Evolutionary conservation across 2,113 vertebrate genomes (phyloP).

Genomic region (Ophiodon elongatus): DNA sequence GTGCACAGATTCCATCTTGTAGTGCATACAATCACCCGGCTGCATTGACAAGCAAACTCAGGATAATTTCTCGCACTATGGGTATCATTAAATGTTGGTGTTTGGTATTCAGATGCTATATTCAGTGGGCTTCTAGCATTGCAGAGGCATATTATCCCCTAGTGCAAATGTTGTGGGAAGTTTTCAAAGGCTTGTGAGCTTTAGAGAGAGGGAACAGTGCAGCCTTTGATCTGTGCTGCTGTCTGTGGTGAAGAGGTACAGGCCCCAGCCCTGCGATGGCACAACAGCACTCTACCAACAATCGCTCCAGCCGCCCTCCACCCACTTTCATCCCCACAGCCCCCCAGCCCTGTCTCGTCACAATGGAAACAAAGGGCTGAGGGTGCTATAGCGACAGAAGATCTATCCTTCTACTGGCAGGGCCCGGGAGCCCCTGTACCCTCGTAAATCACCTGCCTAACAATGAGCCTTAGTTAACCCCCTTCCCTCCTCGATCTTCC

Average conservation of each 20-base stretch:
- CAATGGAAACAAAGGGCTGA: slow-evolving; percentile 78
- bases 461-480: slow-evolving; percentile 78
- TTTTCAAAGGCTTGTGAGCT: slow-evolving; percentile 78
- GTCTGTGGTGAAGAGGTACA: slow-evolving; percentile 74
- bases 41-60: slow-evolving; percentile 45
- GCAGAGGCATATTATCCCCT: slow-evolving; percentile 49
- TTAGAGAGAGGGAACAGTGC: slow-evolving; percentile 71
- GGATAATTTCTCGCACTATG: slow-evolving; percentile 42
- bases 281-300: slow-evolving; percentile 62
- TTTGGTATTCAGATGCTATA: slow-evolving; percentile 60
- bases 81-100: slow-evolving; percentile 50
- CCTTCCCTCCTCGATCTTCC: slow-evolving; percentile 44
- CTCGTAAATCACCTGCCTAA: slow-evolving; percentile 85
- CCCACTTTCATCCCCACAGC: slow-evolving; percentile 60
- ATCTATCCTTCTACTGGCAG: slow-evolving; percentile 70
- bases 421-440: slow-evolving; percentile 64
- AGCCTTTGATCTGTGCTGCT: slow-evolving; percentile 78
- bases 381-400: slow-evolving; percentile 76
- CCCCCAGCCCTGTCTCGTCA: slow-evolving; percentile 60
- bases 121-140: slow-evolving; percentile 44
- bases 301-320: slow-evolving; percentile 52
- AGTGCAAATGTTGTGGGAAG: slow-evolving; percentile 74
- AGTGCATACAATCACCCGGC: slow-evolving; percentile 10
- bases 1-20: slow-evolving; percentile 22
- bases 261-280: slow-evolving; percentile 62